Percentiles rank a stretch among this genome's conserved stretches.
phyloP scores from a whole-genome alignment of 2,888 invertebrate species.

The Tuberolachnus salignus region DNA sequence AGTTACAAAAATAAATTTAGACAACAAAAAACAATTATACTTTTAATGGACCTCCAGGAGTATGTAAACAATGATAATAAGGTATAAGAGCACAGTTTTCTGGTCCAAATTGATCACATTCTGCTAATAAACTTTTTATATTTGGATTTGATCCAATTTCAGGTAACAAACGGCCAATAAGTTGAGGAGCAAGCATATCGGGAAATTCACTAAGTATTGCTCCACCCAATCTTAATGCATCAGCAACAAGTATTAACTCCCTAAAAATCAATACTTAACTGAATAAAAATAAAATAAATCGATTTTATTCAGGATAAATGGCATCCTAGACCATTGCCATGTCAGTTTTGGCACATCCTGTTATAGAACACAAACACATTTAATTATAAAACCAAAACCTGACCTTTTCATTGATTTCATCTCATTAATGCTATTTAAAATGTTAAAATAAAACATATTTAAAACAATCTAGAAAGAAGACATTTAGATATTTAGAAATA shows the following conservation, averaged over 20 bases:
- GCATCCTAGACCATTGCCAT: constrained; percentile 55
- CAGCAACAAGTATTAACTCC: constrained; percentile 90
- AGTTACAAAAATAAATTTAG: background rate
- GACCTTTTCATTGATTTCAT: constrained; percentile 47
- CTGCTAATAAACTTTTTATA: constrained; percentile 84
- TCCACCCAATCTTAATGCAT: constrained; percentile 90
- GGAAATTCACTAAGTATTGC: constrained; percentile 91
- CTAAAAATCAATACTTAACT: constrained; percentile 63
- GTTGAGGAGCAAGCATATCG: constrained; percentile 93
- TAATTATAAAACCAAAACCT: constrained; percentile 44
- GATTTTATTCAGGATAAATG: constrained; percentile 30
- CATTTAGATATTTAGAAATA: background rate
- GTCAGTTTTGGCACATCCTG: constrained; percentile 50
- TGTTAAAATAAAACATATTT: constrained; percentile 26
- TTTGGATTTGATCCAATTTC: constrained; percentile 83
- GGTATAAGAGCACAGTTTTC: constrained; percentile 89
- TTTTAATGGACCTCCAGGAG: constrained; percentile 98
- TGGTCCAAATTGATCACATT: constrained; percentile 89
- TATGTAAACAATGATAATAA: constrained; percentile 93
- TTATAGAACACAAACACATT: constrained; percentile 34
- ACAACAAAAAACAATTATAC: constrained; percentile 63
- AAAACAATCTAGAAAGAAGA: background rate
- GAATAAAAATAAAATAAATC: background rate
- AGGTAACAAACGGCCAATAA: constrained; percentile 89
- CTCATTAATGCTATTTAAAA: constrained; percentile 20